Evolutionary conservation across 2,113 vertebrate genomes (phyloP).

Genomic region (human): DNA sequence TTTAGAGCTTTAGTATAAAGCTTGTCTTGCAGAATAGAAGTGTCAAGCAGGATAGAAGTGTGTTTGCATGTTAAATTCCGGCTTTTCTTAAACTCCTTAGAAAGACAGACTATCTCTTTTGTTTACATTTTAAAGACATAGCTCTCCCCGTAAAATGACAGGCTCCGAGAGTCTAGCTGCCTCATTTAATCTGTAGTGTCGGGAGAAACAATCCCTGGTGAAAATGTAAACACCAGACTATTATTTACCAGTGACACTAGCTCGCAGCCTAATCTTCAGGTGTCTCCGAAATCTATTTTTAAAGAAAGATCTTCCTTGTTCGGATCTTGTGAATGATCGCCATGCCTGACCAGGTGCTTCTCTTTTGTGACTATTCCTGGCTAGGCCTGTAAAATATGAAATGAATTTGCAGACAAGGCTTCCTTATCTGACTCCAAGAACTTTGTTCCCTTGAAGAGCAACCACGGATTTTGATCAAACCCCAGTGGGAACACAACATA

Average conservation of each 20-base stretch:
- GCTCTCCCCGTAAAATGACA: not conserved
- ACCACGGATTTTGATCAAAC: not conserved
- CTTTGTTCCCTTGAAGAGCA: not conserved
- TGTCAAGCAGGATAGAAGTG: not conserved
- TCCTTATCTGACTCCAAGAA: not conserved
- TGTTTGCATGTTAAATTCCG: not conserved
- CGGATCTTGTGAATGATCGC: not conserved
- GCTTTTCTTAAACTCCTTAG: not conserved
- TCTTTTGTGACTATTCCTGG: not conserved
- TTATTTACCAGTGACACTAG: constrained; percentile 65
- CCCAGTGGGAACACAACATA: not conserved
- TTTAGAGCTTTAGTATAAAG: not conserved
- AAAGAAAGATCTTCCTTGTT: constrained; percentile 19
- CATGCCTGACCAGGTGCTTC: not conserved
- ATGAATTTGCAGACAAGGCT: not conserved
- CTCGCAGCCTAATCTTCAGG: constrained; percentile 55
- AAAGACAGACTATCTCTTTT: not conserved
- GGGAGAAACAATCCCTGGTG: constrained; percentile 69
- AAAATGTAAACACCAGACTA: constrained; percentile 45
- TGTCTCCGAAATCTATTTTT: constrained; percentile 24
- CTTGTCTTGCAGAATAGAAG: not conserved
- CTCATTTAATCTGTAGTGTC: constrained; percentile 72
- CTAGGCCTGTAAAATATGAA: not conserved
- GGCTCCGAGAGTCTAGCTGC: constrained; percentile 15
- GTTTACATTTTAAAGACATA: constrained; percentile 33